Evolutionary conservation across 2,888 invertebrate genomes (phyloP).

Genomic region (Lydus trimaculatus): DNA sequence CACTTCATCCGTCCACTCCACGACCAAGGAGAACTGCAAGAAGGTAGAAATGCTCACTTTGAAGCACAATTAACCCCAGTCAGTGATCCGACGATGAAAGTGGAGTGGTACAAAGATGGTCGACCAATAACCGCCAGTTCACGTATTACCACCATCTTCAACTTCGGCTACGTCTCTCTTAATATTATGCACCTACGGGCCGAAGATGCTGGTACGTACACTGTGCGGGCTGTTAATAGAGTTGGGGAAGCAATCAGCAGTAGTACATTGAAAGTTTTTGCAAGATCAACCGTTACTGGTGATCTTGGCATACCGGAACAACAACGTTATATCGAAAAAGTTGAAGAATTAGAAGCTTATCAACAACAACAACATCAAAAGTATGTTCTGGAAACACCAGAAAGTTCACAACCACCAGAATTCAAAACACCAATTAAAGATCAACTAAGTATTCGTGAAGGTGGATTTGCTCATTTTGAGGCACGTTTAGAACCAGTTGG

Average conservation of each 20-base stretch:
- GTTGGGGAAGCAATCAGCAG: constrained; percentile 90
- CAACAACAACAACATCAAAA: constrained; percentile 82
- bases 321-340: constrained; percentile 88
- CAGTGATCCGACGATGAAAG: constrained; percentile 92
- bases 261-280: constrained; percentile 77
- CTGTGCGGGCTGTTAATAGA: constrained; percentile 89
- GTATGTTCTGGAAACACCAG: constrained; percentile 80
- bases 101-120: constrained; percentile 96
- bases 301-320: constrained; percentile 88
- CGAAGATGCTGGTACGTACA: constrained; percentile 97
- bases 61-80: constrained; percentile 93
- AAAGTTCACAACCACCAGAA: constrained; percentile 81
- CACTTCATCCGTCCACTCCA: constrained; percentile 88
- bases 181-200: constrained; percentile 98
- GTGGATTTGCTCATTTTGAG: constrained; percentile 95
- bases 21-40: constrained; percentile 85
- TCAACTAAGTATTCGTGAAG: constrained; percentile 86
- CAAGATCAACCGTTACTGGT: constrained; percentile 82
- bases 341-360: constrained; percentile 90
- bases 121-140: constrained; percentile 95
- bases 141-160: constrained; percentile 96
- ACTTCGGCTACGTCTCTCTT: constrained; percentile 98
- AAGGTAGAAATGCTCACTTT: constrained; percentile 91
- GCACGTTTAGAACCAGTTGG: constrained; percentile 93
- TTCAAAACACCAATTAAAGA: constrained; percentile 91